phyloP scores from a whole-genome alignment of 2,113 vertebrate species.

The Trachemys scripta region DNA sequence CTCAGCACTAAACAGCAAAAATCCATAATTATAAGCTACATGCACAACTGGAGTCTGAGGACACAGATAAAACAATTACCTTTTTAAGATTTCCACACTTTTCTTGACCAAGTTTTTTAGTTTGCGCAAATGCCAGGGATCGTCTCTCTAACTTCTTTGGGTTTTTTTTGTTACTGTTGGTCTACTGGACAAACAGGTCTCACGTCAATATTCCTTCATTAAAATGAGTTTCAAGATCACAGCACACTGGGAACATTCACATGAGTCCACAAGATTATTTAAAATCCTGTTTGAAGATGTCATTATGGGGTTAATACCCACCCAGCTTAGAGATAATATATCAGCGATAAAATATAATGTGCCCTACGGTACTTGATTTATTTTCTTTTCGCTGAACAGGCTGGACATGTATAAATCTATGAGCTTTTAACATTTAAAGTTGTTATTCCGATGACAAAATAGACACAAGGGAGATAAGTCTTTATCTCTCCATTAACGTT shows the following conservation, averaged over 20 bases:
- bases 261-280: slow-evolving; percentile 6
- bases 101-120: not conserved
- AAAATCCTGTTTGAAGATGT: slow-evolving; percentile 26
- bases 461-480: slow-evolving; percentile 74
- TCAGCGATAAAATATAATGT: slow-evolving; percentile 23
- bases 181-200: not conserved
- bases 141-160: accelerated
- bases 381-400: slow-evolving; percentile 50
- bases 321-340: slow-evolving; percentile 23
- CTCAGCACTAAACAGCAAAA: not conserved
- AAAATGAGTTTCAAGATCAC: not conserved
- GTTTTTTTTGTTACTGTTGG: accelerated
- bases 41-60: accelerated
- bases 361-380: slow-evolving; percentile 52
- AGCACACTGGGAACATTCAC: slow-evolving; percentile 19
- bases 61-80: not conserved
- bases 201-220: not conserved
- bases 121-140: not conserved
- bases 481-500: slow-evolving; percentile 74
- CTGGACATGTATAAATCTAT: slow-evolving; percentile 67
- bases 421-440: slow-evolving; percentile 70
- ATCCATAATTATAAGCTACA: accelerated
- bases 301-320: slow-evolving; percentile 49
- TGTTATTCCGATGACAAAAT: slow-evolving; percentile 72
- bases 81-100: accelerated